A percentile compares a stretch with the other conserved stretches of the same genome.
Conservation (phyloP, 2,113 vertebrate species). For the Micromys minutus region DNA sequence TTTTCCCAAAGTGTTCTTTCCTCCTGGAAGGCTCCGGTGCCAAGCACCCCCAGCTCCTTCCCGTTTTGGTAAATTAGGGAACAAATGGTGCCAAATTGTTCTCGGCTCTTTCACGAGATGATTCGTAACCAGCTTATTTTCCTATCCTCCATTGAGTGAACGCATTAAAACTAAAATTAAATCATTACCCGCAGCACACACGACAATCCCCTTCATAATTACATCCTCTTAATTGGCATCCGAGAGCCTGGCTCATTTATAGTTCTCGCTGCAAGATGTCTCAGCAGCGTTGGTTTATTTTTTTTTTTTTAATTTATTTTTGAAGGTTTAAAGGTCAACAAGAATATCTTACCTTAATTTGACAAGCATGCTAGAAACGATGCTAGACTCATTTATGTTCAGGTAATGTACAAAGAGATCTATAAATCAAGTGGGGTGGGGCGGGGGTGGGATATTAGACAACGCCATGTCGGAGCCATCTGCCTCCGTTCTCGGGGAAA, state of each 20-base stretch:
- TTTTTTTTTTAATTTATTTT: slow-evolving; percentile 20
- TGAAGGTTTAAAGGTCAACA: slow-evolving; percentile 87
- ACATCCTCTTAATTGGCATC: slow-evolving; percentile 85
- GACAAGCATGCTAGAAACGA: slow-evolving; percentile 85
- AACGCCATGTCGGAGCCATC: slow-evolving; percentile 86
- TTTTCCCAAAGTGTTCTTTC: slow-evolving; percentile 75
- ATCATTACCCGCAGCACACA: slow-evolving; percentile 84
- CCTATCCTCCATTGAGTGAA: slow-evolving; percentile 73
- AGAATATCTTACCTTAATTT: slow-evolving; percentile 89
- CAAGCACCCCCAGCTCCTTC: slow-evolving; percentile 75
- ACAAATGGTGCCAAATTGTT: slow-evolving; percentile 81
- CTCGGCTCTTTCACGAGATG: slow-evolving; percentile 74
- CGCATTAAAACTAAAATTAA: slow-evolving; percentile 84
- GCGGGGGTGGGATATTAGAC: slow-evolving; percentile 83
- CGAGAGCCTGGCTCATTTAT: slow-evolving; percentile 76
- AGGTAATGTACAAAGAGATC: slow-evolving; percentile 88
- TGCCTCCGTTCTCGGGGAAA: slow-evolving; percentile 82
- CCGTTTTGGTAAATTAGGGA: slow-evolving; percentile 83
- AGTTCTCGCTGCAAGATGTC: slow-evolving; percentile 81
- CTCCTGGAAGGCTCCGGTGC: slow-evolving; percentile 75
- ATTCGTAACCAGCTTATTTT: slow-evolving; percentile 80
- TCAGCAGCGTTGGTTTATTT: slow-evolving; percentile 69
- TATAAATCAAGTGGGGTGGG: slow-evolving; percentile 86
- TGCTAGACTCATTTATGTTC: slow-evolving; percentile 84
- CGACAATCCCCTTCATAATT: slow-evolving; percentile 81